Base-by-base conservation (phyloP, 1,140 invertebrate species). In the Pygmarrhopalites habei region DNA sequence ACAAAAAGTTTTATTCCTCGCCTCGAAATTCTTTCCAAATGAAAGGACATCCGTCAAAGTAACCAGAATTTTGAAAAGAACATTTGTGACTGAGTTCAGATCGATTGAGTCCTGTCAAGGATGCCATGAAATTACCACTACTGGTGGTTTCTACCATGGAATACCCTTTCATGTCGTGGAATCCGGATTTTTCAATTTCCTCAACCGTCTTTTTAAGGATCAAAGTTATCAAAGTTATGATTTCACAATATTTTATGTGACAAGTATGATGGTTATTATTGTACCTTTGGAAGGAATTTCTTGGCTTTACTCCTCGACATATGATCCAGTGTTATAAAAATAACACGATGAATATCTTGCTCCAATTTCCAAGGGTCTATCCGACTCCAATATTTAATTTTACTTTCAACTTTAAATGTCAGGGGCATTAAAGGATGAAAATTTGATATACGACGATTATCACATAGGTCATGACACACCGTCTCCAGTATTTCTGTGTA, bases 11-110 rank as follows among this genome's bases (percentile, higher is more conserved):
- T n/a, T n/a, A n/a, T n/a, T n/a, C n/a, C n/a, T n/a, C n/a, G n/a
- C n/a, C n/a, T 23, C 49, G 3, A 52, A 52, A 52, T 26, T 52
- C 23, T 26, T 52, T 52, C 49, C 49, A 52, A 29, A 52, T 52
- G 4, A 25, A 52, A 14, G 49, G 49, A 52, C 49, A 52, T 28
- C 49, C 49, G 28, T 52, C 49, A 29, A 52, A 52, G 25, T 14
- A 15, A 28, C 49, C 49, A 14, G 7, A 28, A 52, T 14, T 25
- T 7, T 25, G 7, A 19, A 52, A 14, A n/a, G 49, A 52, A 29
- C 49, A 52, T 52, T 52, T 52, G 14, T 15, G 14, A 12, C 14
- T 29, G 3, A 52, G n/a, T 7, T 10, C 7, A 26, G 49, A 52
- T 15, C 10, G 12, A 52, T 52, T 52, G 10, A 52, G 25, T 28